Evolutionary conservation across 2,113 vertebrate genomes (phyloP).

Genomic region (Dolichallabes microphthalmus): DNA sequence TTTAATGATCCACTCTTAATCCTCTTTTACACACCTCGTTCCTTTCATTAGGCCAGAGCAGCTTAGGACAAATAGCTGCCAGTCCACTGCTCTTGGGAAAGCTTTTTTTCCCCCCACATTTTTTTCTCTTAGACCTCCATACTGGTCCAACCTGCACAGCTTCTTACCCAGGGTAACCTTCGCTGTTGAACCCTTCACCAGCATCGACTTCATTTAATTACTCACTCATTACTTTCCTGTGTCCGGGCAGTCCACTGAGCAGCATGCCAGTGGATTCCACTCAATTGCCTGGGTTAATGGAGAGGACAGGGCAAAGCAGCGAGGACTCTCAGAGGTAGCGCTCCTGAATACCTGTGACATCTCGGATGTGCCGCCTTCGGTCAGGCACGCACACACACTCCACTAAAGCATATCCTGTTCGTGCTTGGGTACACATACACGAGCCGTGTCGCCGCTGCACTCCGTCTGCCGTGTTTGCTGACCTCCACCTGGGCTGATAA

Average conservation of each 20-base stretch:
- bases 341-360: slow-evolving; percentile 29
- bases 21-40: slow-evolving; percentile 35
- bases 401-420: slow-evolving; percentile 15
- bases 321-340: slow-evolving; percentile 33
- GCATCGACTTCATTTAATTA: slow-evolving; percentile 50
- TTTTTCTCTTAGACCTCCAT: neutral
- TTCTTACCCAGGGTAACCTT: slow-evolving; percentile 37
- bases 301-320: slow-evolving; percentile 38
- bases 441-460: neutral
- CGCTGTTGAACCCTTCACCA: slow-evolving; percentile 37
- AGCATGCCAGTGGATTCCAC: slow-evolving; percentile 45
- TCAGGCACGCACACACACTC: slow-evolving; percentile 22
- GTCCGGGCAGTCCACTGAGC: slow-evolving; percentile 34
- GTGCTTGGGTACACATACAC: neutral
- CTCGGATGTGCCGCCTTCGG: slow-evolving; percentile 19
- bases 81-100: slow-evolving; percentile 20
- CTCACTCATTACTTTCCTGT: slow-evolving; percentile 49
- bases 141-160: neutral
- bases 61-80: slow-evolving; percentile 43
- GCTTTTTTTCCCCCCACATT: neutral
- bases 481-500: slow-evolving; percentile 34
- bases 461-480: slow-evolving; percentile 19
- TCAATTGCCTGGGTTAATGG: slow-evolving; percentile 55
- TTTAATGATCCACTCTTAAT: slow-evolving; percentile 51
- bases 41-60: slow-evolving; percentile 43